A percentile compares a stretch with the other conserved stretches of the same genome.
These are phyloP conservation scores for Telmatochromis sp. DNA, from an alignment of 2,113 vertebrate species.

Conservation along the genomic window DNA sequence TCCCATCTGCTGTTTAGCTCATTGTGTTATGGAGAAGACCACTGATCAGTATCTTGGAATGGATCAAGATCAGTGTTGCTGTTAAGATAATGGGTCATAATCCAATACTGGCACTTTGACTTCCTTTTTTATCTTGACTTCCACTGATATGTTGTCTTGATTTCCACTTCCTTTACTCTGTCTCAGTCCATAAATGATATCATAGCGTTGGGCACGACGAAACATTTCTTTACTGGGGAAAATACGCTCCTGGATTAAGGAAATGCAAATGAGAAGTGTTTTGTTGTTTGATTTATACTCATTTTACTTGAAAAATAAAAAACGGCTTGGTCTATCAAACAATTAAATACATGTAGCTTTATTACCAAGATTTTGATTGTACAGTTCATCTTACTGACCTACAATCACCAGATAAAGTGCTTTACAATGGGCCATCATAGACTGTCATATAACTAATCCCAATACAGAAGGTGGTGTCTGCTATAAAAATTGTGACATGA, in stretches of 20 bases:
- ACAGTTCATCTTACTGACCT: not conserved
- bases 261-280: not conserved
- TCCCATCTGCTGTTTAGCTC: not conserved
- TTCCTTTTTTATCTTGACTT: not conserved
- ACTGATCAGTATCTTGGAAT: not conserved
- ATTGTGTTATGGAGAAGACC: slow-evolving; percentile 5
- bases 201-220: not conserved
- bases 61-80: not conserved
- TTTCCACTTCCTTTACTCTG: not conserved
- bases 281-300: not conserved
- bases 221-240: not conserved
- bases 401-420: not conserved
- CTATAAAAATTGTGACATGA: not conserved
- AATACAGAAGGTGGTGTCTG: not conserved
- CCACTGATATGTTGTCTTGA: not conserved
- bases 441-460: not conserved
- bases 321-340: not conserved
- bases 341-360: not conserved
- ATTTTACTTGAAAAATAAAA: not conserved
- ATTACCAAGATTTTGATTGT: not conserved
- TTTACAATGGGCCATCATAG: not conserved
- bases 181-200: not conserved
- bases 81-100: not conserved
- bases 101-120: not conserved
- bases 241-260: not conserved